Base-by-base conservation (phyloP, 2,797 vertebrate genomes). In the Karalla daura region DNA sequence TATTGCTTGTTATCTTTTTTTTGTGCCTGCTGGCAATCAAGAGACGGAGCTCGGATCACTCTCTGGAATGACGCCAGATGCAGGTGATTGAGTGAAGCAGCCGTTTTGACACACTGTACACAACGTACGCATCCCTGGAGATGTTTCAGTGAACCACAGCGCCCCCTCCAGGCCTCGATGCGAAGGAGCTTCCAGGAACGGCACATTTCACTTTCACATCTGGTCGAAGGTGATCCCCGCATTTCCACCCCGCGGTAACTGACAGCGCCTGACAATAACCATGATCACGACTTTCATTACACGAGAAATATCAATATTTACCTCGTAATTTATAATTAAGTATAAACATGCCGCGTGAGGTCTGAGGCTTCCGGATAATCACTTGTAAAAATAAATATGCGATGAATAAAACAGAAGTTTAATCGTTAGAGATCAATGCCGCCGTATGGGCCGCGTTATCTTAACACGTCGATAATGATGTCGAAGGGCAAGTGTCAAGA, bases 1-100 rank as follows among this genome's bases (percentile, higher is more conserved):
- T n/a, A n/a, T n/a, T n/a, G n/a, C n/a, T n/a, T n/a, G n/a, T n/a
- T n/a, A n/a, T n/a, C n/a, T n/a, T n/a, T n/a, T n/a, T n/a, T n/a
- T n/a, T n/a, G n/a, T n/a, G n/a, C n/a, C n/a, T n/a, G n/a, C n/a
- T 23, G 24, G 5, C 46, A 73, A 58, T 71, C 72, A 61, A 71
- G 27, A 64, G 64, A 70, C 73, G 76, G 72, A 51, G 76, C 68
- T 60, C 27, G 4, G 56, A 56, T 55, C 3, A 50, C 14, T 7
- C 39, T 43, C 30, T 36, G 21, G n/a, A n/a, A 54, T 43, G 56
- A 66, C 63, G 58, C 60, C 36, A 13, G 40, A 72, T 10, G 20
- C 0, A 30, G 60, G 18, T 59, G 60, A 78, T 63, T 65, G 69
- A 69, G 51, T 32, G 30, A n/a, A 61, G 40, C 7, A 23, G 23